Evolutionary conservation across 2,797 vertebrate genomes (phyloP), one percentile per base, ranked within the genome.

Genomic region (Calcarius lapponicus): DNA sequence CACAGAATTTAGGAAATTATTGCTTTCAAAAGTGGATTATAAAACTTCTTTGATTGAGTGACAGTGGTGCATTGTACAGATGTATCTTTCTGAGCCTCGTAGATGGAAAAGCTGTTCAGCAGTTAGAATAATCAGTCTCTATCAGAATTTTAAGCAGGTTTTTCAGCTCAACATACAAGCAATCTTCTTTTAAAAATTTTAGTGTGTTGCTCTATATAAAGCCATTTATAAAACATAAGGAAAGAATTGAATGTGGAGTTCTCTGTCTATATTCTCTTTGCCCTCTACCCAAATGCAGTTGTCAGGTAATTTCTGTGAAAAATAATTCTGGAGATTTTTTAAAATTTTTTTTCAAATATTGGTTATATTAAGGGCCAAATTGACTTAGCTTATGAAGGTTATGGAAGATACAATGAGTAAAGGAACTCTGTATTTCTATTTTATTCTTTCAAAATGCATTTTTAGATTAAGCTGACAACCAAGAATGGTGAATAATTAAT

Each of bases 1-100:
- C 83, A 96, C 57, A 94, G 92, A 96, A 95, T 95, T 95, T 82
- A 91, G 88, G 85, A 97, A 98, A 96, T 96, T 80, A 94, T 92
- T 89, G 69, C 94, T 97, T 92, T 97, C 95, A 90, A 74, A 90
- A 91, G 58, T 75, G n/a, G 80, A 83, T 96, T 95, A 73, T 91
- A 91, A 95, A 96, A 91, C 65, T 94, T 64, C 54, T 94, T 87
- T 95, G 88, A 95, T 75, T 95, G 96, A 96, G 28, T 96, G 96
- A 96, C 95, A 96, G 93, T 51, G 57, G 54, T 58, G 62, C 65
- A 91, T 95, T 95, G 69, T 97, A 83, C 34, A 24, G 81, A 72
- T 96, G 87, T 81, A 80, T 96, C 71, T 94, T 91, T 95, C 56
- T 72, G 80, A 93, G 91, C 45, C 36, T 70, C 70, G 42, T 58